Conservation (phyloP, 1,140 invertebrate genomes). For the Stegodyphus mimosarum region DNA sequence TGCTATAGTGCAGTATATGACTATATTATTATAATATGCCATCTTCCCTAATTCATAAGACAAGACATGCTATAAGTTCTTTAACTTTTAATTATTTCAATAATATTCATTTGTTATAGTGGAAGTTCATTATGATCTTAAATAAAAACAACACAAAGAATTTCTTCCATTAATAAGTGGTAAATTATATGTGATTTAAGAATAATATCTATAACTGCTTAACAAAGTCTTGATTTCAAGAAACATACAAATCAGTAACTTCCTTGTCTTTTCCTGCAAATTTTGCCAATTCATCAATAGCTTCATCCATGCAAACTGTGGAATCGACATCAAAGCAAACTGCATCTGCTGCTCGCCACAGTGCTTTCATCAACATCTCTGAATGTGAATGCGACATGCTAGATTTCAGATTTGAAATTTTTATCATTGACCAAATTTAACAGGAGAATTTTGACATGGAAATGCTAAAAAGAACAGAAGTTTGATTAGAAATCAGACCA, state of each 20-base stretch:
- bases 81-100: too few relatives aligned
- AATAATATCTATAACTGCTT: neutral
- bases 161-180: too few relatives aligned
- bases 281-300: constrained; percentile 94
- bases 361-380: constrained; percentile 64
- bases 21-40: too few relatives aligned
- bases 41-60: too few relatives aligned
- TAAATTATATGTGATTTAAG: too few relatives aligned
- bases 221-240: neutral
- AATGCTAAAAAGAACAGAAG: neutral
- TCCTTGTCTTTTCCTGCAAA: constrained; percentile 92
- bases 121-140: too few relatives aligned
- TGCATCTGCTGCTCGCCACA: constrained; percentile 86
- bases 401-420: neutral
- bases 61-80: too few relatives aligned
- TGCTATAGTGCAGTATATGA: too few relatives aligned
- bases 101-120: too few relatives aligned
- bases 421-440: neutral
- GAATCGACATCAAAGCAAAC: constrained; percentile 99
- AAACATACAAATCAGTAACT: constrained; percentile 84
- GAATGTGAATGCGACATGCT: neutral
- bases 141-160: too few relatives aligned
- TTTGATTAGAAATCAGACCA: too few relatives aligned
- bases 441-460: neutral
- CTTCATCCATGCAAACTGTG: constrained; percentile 94